Percentiles rank a stretch among this genome's conserved stretches.
These are phyloP conservation scores for Venustoraphidia nigricollis DNA, from an alignment of 2,888 invertebrate genomes.

Conservation along the genomic window DNA sequence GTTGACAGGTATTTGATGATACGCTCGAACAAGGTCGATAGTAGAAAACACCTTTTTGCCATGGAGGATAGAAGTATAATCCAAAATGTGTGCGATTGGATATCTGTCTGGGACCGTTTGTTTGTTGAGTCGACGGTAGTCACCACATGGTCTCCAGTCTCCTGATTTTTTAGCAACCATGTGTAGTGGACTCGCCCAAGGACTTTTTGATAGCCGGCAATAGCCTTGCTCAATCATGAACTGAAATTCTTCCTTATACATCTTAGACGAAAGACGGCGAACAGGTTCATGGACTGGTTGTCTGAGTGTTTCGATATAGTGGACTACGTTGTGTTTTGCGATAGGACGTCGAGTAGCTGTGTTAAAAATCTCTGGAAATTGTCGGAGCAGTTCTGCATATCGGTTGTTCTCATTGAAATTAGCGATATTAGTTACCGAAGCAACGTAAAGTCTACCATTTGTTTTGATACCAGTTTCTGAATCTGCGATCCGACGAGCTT, in stretches of 20 bases:
- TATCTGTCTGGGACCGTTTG: constrained; percentile 16
- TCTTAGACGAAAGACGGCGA: too few species aligned
- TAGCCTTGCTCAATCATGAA: constrained; percentile 12
- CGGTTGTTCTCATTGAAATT: not conserved
- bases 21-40: constrained; percentile 14
- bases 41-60: constrained; percentile 13
- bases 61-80: constrained; percentile 11
- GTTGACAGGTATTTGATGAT: constrained; percentile 17
- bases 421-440: not conserved
- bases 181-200: constrained; percentile 14
- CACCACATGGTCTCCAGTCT: constrained; percentile 16
- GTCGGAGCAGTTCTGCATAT: not conserved
- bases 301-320: constrained; percentile 5
- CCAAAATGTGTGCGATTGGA: constrained; percentile 17
- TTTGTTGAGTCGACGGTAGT: constrained; percentile 16
- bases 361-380: constrained; percentile 1
- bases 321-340: not conserved
- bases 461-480: constrained; percentile 1
- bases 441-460: not conserved
- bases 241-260: constrained; percentile 12
- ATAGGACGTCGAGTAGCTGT: not conserved
- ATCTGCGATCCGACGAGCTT: constrained; percentile 1
- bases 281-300: constrained; percentile 5
- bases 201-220: constrained; percentile 12
- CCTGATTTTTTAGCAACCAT: constrained; percentile 14